These are phyloP conservation scores for Desmodus rotundus DNA, from an alignment of 2,113 vertebrate genomes.

Conservation along the genomic window DNA sequence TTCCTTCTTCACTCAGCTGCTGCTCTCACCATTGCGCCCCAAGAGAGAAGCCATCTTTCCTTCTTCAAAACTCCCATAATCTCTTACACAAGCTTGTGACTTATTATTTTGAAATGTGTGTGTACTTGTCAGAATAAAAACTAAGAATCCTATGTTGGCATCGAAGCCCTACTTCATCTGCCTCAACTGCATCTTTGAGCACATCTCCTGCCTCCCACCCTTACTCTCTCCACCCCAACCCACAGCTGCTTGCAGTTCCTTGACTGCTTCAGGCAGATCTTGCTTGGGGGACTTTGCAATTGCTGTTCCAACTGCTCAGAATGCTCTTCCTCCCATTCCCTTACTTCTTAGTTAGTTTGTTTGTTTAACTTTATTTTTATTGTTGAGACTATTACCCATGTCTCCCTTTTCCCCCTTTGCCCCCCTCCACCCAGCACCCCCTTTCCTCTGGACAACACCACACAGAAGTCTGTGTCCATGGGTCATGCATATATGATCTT, in stretches of 20 bases:
- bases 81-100: background rate
- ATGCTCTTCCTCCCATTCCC: background rate
- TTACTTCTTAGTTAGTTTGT: background rate
- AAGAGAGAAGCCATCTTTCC: background rate
- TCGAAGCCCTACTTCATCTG: fast-evolving
- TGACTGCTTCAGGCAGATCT: too few relatives aligned
- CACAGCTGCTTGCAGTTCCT: background rate
- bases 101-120: background rate
- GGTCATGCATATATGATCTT: too few relatives aligned
- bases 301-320: background rate
- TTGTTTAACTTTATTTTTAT: too few relatives aligned
- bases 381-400: too few relatives aligned
- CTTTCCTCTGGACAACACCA: too few relatives aligned
- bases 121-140: background rate
- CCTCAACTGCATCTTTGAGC: background rate
- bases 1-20: too few relatives aligned
- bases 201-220: background rate
- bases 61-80: background rate
- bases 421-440: too few relatives aligned
- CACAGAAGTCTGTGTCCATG: too few relatives aligned
- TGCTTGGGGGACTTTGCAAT: background rate
- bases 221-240: background rate
- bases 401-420: too few relatives aligned
- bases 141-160: fast-evolving
- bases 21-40: fast-evolving